Evolutionary conservation across 35 echinoderm and acorn worm species (phyloP), one percentile per base, ranked within the genome.

Genomic region (Heliocidaris tuberculata): DNA sequence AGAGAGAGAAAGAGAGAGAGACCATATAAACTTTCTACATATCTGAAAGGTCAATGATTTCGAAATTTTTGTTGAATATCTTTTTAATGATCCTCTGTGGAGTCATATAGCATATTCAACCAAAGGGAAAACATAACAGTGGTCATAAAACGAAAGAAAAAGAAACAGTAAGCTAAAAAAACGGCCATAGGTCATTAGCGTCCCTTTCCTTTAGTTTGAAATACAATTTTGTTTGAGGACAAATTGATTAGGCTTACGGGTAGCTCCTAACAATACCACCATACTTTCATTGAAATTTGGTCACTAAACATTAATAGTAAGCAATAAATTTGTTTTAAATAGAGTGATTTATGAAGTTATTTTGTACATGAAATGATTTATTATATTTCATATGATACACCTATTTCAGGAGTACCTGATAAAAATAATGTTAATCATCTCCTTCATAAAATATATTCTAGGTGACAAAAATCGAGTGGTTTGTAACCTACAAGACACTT

Each of bases 151-250:
- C 7, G 65, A 78, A 78, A 78, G 21, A 19, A 78, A 78, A 78
- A 78, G 65, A 78, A 78, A 78, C 65, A 78, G 65, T 78, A 78
- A 78, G 65, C 21, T 78, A 78, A n/a, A 78, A 78, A n/a, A n/a
- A 78, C 16, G 5, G 65, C 17, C n/a, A 78, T n/a, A 19, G 65
- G 65, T 24, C 21, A 78, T n/a, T 78, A n/a, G 7, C 27, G 2
- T 17, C 21, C 65, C 27, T 78, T n/a, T 78, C 7, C 21, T 78
- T 6, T n/a, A 78, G 65, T 78, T 78, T n/a, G 8, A 52, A 12
- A 56, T 15, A 56, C 10, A 56, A 56, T 0, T 11, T 11, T 56
- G 27, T 27, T 7, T 78, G 65, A 78, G 65, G 65, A 78, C 65
- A 78, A 78, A 78, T 78, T 78, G 65, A 78, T 78, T 78, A 78